Percentiles rank a stretch among this genome's conserved stretches.
Evolutionary conservation across 2,888 invertebrate species (phyloP).

Genomic region (Teleogryllus oceanicus): DNA sequence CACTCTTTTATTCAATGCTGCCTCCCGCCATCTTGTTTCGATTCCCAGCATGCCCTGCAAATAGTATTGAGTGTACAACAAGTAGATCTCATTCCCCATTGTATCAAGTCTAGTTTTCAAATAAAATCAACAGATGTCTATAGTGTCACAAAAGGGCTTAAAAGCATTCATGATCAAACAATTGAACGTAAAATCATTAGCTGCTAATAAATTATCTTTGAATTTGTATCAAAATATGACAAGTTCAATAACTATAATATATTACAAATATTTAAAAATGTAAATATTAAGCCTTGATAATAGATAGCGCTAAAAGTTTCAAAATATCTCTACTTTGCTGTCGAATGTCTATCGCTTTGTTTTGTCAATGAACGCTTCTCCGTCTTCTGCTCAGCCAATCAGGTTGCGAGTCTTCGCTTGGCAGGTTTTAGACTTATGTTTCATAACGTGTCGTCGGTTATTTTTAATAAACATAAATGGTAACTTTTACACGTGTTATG

Average conservation of each 20-base stretch:
- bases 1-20: constrained; percentile 36
- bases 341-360: not conserved
- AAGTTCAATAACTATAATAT: no score
- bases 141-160: no score
- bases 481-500: no score
- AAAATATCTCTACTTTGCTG: not conserved
- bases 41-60: constrained; percentile 45
- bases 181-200: no score
- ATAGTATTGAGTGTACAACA: constrained; percentile 46
- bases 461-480: not conserved
- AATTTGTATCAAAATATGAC: no score
- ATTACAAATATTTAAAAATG: not conserved
- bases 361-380: not conserved
- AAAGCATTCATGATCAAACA: no score
- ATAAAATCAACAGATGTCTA: no score
- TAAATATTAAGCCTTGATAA: not conserved
- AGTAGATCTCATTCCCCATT: no score
- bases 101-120: no score
- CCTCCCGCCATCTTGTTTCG: constrained; percentile 41
- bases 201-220: no score
- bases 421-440: not conserved
- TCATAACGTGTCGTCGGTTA: not conserved
- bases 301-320: not conserved
- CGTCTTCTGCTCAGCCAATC: constrained; percentile 18
- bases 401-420: not conserved